Base-by-base conservation (phyloP, 1,140 invertebrate genomes). In the Drosophila oshimai region DNA sequence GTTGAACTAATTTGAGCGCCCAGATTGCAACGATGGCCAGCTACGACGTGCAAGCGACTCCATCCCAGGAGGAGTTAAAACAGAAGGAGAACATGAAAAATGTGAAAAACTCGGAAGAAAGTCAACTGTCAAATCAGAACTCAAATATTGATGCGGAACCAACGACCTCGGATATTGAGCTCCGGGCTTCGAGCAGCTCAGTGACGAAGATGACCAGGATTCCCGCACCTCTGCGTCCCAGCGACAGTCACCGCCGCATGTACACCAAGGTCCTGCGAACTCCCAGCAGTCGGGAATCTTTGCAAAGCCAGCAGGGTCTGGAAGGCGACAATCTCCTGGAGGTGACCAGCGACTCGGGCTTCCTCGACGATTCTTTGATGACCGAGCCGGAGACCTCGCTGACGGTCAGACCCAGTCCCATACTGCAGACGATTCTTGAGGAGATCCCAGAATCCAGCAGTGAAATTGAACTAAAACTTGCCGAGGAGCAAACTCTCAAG, bases 11-110 rank as follows among this genome's bases (percentile, higher is more conserved):
- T 37, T 20, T 24, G 10, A 15, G 44, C 24, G 9, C 24, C 18
- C 24, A 65, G 49, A 36, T 74, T 71, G 50, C 37, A 49, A 67
- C 12, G 26, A 84, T 84, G 79, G 70, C 79, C 60, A 74, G 55
- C 44, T 70, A 70, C 29, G 61, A 84, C 62, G 39, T 78, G 29
- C 74, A 53, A 33, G 44, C 29, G 24, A 78, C 64, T 28, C 33
- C 29, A 15, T 61, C 74, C 5, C 54, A 74, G 39, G 64, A 65
- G 17, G 72, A 69, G 41, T 24, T 53, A 7, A 42, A 57, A 26
- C 15, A 64, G 20, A 50, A 68, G 10, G 33, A 31, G 18, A 73
- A 22, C 22, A 46, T 42, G n/a, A 54, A 34, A 3, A 73, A 54
- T 17, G 42, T 34, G 17, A 57, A 70, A 34, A 69, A 69, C 18